A percentile compares a stretch with the other conserved stretches of the same genome.
phyloP scores from a whole-genome alignment of 1,140 invertebrate species.

The Apis florea region DNA sequence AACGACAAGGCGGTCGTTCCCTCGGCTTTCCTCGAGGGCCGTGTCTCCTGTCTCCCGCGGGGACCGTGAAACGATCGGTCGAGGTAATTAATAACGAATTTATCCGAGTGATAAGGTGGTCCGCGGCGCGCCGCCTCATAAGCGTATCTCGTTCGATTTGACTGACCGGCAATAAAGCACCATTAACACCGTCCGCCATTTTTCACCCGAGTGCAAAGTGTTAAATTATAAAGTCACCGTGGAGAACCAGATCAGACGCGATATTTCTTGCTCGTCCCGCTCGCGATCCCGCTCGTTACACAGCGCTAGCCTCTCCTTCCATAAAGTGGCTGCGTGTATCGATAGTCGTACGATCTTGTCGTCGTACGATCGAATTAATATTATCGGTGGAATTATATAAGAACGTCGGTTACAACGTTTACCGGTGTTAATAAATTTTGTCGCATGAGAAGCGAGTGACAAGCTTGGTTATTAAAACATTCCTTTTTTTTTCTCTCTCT shows the following conservation, averaged over 20 bases:
- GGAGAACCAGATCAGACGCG: conserved; percentile 18
- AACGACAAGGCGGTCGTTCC: not conserved
- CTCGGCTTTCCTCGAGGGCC: not conserved
- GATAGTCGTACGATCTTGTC: not conserved
- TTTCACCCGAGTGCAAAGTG: not conserved
- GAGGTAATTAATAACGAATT: conserved; percentile 30
- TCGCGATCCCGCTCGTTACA: not conserved
- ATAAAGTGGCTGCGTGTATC: not conserved
- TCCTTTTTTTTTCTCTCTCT: no score
- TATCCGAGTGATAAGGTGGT: conserved; percentile 29
- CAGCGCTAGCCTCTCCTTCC: not conserved
- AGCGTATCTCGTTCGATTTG: conserved; percentile 10
- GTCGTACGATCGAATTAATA: no score
- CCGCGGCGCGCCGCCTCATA: not conserved
- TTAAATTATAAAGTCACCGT: conserved; percentile 22
- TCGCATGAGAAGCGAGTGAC: no score
- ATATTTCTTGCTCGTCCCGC: not conserved
- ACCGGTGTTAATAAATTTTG: no score
- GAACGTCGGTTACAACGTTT: no score
- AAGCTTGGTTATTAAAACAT: no score
- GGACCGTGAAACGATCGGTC: not conserved
- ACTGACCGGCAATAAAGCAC: conserved; percentile 16
- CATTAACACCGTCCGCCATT: conserved; percentile 15
- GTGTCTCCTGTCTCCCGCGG: not conserved
- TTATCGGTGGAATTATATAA: no score